Base-by-base conservation (phyloP, 2,888 invertebrate genomes). In the Keiferia lycopersicella region DNA sequence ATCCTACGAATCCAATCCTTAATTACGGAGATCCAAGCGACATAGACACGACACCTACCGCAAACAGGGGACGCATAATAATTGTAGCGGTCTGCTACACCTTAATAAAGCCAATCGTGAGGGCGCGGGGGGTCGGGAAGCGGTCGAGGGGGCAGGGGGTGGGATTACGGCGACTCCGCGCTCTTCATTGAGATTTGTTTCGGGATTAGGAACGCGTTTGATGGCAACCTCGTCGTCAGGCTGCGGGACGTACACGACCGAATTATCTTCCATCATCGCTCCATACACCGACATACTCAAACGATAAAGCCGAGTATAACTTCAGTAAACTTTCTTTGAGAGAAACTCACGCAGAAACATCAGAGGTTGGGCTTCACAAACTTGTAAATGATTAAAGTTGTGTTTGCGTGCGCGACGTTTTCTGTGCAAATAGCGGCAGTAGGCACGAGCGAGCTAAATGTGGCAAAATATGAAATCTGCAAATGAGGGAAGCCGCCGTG, bases 171-270 rank as follows among this genome's bases (percentile, higher is more conserved):
- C 79, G 83, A 83, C 84, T 85, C 84, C 84, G 82, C 86, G 84
- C 87, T 89, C 87, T 88, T 90, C 91, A 91, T 91, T 91, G 91
- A 91, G 91, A 91, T 91, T 91, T 91, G 91, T 91, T 89, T 88
- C 82, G 83, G 90, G 89, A 90, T 91, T 91, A 90, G 84, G 83
- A 83, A 77, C 82, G 82, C 87, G 87, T 84, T 87, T 89, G 86
- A 87, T 86, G 83, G 86, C 78, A 83, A 83, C 84, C 87, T 83
- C 78, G 61, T 77, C 76, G 79, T 78, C 81, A 81, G 77, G 75
- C 74, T 79, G 76, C 74, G 77, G 76, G 74, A 74, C 79, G 74
- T 72, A 74, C 76, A 73, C 72, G 76, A 56, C 74, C 69, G 77
- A 80, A 79, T 77, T 77, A 78, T 80, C 80, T 79, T 77, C 74